Base-by-base conservation (phyloP, 1,140 invertebrate species). In the Plutomurus gul region DNA sequence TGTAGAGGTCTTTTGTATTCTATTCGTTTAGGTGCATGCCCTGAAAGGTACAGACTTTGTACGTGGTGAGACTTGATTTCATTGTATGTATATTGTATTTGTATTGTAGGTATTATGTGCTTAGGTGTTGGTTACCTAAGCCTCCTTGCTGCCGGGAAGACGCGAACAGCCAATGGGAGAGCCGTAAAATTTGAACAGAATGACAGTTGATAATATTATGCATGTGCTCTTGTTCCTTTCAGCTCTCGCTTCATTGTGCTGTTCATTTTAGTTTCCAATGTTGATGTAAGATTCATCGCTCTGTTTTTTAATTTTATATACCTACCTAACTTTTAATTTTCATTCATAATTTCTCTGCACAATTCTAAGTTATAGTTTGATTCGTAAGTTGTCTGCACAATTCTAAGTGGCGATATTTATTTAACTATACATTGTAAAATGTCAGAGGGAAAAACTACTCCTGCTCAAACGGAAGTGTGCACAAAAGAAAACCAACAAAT, bases 401-500 rank as follows among this genome's bases (percentile, higher is more conserved):
- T 33, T 36, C 30, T 36, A 11, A n/a, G n/a, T n/a, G n/a, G n/a
- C n/a, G n/a, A n/a, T n/a, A n/a, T n/a, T n/a, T n/a, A n/a, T n/a
- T n/a, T n/a, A n/a, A n/a, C n/a, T n/a, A n/a, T n/a, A 30, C 51
- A 36, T 65, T 65, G 25, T 56, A 56, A 30, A 56, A 65, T 65
- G 56, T 27, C 56, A 65, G 56, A 65, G 16, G 10, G 20, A 56
- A 56, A 56, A 27, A 13, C 16, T 16, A 65, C 30, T 65, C 7
- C 30, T 33, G 25, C 7, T 33, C 10, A 6, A 5, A 18, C 25
- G 8, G 30, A 30, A 65, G n/a, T 7, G 8, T 33, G 36, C 36
- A n/a, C 18, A 3, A 65, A 65, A 30, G 56, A 65, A 36, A 65
- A 65, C 30, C 4, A 56, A 2, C 4, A 56, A 2, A 8, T 3